phyloP scores from a whole-genome alignment of 2,113 vertebrate genomes.

The Narcine bancroftii region DNA sequence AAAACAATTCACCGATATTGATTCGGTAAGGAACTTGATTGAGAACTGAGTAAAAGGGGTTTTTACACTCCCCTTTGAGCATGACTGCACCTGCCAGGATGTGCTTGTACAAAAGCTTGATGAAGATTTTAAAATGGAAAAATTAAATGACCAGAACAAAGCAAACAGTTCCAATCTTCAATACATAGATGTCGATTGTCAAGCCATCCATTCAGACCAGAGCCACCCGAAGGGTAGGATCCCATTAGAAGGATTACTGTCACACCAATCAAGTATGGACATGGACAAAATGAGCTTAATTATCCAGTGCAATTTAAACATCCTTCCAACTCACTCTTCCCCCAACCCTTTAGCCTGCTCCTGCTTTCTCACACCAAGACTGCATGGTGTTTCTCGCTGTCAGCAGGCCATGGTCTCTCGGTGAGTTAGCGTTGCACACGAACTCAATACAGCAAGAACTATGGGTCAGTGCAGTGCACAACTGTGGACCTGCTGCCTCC shows the following conservation, averaged over 20 bases:
- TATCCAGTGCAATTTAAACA: conserved; percentile 7
- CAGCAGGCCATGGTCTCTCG: too few relatives aligned
- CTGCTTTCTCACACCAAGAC: too few relatives aligned
- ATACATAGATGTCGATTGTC: not conserved
- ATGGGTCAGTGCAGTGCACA: too few relatives aligned
- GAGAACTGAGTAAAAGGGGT: not conserved
- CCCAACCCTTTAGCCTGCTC: too few relatives aligned
- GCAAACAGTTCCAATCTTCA: not conserved
- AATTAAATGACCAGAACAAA: not conserved
- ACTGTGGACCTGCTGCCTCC: too few relatives aligned
- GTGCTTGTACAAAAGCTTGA: not conserved
- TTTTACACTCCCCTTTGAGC: not conserved
- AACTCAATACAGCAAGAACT: too few relatives aligned
- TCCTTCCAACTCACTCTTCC: not conserved
- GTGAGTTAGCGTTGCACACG: too few relatives aligned
- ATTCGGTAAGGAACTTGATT: not conserved
- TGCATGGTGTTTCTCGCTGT: too few relatives aligned
- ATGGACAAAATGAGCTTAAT: not conserved
- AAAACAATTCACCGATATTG: not conserved
- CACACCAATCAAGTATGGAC: conserved; percentile 8
- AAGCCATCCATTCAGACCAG: not conserved
- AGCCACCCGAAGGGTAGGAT: not conserved
- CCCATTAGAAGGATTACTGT: conserved; percentile 10
- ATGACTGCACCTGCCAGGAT: not conserved
- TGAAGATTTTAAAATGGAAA: not conserved